phyloP scores from a whole-genome alignment of 35 echinoderm and acorn worm genomes.

The Heliocidaris tuberculata region DNA sequence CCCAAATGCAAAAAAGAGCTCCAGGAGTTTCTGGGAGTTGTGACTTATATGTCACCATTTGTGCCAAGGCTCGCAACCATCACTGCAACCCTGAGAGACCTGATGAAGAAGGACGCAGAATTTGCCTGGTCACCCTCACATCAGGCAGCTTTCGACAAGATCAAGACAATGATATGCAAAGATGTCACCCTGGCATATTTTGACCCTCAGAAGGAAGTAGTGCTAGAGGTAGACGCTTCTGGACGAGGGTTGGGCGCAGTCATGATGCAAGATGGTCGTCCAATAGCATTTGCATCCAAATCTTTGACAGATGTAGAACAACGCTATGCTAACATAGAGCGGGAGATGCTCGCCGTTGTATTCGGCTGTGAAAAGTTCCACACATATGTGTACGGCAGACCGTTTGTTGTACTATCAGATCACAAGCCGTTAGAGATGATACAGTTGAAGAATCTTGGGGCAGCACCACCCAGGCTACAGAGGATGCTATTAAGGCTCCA shows the following conservation, averaged over 20 bases:
- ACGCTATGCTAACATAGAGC: constrained; percentile 45
- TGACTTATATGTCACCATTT: constrained; percentile 62
- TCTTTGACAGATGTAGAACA: constrained; percentile 53
- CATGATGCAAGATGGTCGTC: constrained; percentile 46
- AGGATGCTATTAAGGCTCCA: too few relatives aligned
- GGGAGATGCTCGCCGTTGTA: constrained; percentile 61
- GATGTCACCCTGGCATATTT: not conserved
- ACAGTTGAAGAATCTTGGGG: too few relatives aligned
- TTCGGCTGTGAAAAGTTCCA: constrained; percentile 59
- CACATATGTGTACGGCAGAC: constrained; percentile 58
- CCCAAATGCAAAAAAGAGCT: constrained; percentile 17
- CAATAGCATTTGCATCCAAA: constrained; percentile 53
- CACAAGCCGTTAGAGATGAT: too few relatives aligned
- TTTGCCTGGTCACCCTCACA: constrained; percentile 65
- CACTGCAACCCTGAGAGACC: constrained; percentile 47
- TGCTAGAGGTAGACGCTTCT: too few relatives aligned
- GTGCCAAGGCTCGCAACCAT: constrained; percentile 51
- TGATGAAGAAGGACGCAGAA: constrained; percentile 49
- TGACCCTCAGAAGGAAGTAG: constrained; percentile 40
- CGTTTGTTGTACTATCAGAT: constrained; percentile 31
- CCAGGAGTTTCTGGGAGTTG: constrained; percentile 69
- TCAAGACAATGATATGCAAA: constrained; percentile 52
- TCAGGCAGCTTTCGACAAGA: constrained; percentile 43
- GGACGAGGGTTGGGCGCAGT: too few relatives aligned
- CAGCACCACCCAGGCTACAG: too few relatives aligned